Conservation (phyloP, 2,797 vertebrate species). For the Sparus aurata region DNA sequence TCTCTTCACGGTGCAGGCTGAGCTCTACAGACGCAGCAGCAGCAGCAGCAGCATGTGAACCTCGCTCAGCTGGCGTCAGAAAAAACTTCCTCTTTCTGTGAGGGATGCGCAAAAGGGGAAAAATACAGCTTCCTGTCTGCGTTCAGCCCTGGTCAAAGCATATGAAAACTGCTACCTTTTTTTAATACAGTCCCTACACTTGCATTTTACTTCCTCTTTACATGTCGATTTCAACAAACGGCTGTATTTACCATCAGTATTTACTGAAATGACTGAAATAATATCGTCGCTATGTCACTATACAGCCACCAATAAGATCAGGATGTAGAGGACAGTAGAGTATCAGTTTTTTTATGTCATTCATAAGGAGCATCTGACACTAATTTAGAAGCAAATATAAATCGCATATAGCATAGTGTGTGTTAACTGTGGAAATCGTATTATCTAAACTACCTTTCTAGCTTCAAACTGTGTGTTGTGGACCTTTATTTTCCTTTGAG, state of each 20-base stretch:
- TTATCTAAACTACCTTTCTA: too few species aligned
- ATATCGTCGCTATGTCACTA: neutral
- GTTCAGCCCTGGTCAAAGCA: neutral
- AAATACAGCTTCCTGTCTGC: conserved; percentile 61
- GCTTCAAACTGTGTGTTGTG: too few species aligned
- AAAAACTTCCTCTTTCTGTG: conserved; percentile 71
- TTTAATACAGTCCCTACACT: conserved; percentile 11
- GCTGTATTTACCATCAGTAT: neutral
- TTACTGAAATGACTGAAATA: neutral
- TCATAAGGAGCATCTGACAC: neutral
- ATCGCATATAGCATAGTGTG: neutral
- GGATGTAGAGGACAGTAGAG: neutral
- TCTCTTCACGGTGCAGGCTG: neutral
- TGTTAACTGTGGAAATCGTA: neutral
- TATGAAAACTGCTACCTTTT: conserved; percentile 26
- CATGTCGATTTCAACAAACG: neutral
- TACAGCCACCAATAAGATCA: neutral
- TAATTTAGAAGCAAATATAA: neutral
- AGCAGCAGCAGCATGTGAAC: conserved; percentile 18
- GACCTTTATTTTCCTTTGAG: too few species aligned
- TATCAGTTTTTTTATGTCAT: neutral
- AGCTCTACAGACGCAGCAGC: neutral
- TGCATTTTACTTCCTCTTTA: conserved; percentile 41
- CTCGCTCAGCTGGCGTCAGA: neutral
- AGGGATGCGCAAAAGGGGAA: conserved; percentile 46